phyloP scores from a whole-genome alignment of 1,140 invertebrate species.

The Leptoteleia sp. region DNA sequence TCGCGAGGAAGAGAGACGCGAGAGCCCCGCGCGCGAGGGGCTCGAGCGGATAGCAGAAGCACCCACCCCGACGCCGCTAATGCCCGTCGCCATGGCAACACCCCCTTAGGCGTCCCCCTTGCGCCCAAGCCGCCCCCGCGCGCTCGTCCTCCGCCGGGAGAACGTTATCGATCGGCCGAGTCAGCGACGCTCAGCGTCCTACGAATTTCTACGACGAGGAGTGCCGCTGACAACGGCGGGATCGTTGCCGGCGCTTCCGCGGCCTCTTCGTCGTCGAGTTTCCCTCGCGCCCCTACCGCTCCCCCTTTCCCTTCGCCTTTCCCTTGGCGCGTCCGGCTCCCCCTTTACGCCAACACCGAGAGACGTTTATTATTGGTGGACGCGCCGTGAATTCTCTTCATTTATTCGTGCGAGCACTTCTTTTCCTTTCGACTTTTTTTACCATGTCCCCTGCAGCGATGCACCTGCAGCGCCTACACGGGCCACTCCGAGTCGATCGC shows the following conservation, averaged over 20 bases:
- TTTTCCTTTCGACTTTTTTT: slow-evolving; percentile 53
- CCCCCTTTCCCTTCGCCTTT: too few relatives aligned
- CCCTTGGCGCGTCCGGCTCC: too few relatives aligned
- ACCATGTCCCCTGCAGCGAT: slow-evolving; percentile 44
- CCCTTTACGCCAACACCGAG: slow-evolving; percentile 36
- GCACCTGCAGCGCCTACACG: slow-evolving; percentile 41
- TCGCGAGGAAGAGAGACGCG: slow-evolving; percentile 6
- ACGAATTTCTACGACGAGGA: slow-evolving; percentile 69
- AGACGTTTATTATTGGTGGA: slow-evolving; percentile 60
- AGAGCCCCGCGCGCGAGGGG: slow-evolving; percentile 8
- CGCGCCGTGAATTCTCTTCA: slow-evolving; percentile 48
- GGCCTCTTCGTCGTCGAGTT: slow-evolving; percentile 34
- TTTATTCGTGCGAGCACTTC: slow-evolving; percentile 52
- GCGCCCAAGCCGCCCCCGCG: slow-evolving; percentile 73
- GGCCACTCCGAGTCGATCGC: neutral
- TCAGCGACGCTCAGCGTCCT: slow-evolving; percentile 73
- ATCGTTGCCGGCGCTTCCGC: slow-evolving; percentile 42
- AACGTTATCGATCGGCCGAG: slow-evolving; percentile 76
- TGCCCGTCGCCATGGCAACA: slow-evolving; percentile 77
- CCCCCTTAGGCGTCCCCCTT: slow-evolving; percentile 77
- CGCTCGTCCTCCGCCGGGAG: slow-evolving; percentile 60
- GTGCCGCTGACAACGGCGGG: slow-evolving; percentile 73
- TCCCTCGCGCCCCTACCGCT: too few relatives aligned
- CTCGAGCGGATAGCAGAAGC: slow-evolving; percentile 55
- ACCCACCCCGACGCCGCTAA: slow-evolving; percentile 73